A percentile compares a stretch with the other conserved stretches of the same genome.
These are phyloP conservation scores for Latrodectus elegans DNA, from an alignment of 2,888 invertebrate species.

Conservation along the genomic window DNA sequence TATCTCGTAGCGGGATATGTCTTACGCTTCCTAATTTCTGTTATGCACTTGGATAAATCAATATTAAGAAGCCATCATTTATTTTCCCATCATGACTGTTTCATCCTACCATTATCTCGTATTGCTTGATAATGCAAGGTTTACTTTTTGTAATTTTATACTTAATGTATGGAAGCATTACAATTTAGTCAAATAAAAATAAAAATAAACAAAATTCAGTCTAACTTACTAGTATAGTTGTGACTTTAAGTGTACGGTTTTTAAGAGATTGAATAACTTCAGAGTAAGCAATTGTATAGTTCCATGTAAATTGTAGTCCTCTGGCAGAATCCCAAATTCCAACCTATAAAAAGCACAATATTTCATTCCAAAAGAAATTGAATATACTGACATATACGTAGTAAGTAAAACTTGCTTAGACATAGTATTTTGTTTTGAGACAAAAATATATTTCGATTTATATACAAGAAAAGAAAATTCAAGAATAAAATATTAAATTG, in stretches of 20 bases:
- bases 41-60: background rate
- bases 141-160: background rate
- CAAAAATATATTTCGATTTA: too few relatives aligned
- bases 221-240: constrained; percentile 82
- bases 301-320: constrained; percentile 84
- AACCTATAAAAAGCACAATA: constrained; percentile 77
- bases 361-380: too few relatives aligned
- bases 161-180: background rate
- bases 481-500: too few relatives aligned
- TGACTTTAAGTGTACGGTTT: constrained; percentile 89
- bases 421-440: too few relatives aligned
- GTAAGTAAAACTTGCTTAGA: too few relatives aligned
- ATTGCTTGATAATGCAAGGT: background rate
- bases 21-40: background rate
- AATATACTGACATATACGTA: too few relatives aligned
- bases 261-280: constrained; percentile 75
- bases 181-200: background rate
- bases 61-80: background rate
- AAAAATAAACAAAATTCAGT: background rate
- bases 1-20: background rate
- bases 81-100: background rate
- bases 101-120: background rate
- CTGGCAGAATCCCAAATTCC: constrained; percentile 90
- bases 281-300: constrained; percentile 81
- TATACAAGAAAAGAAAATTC: too few relatives aligned